Evolutionary conservation across 1,140 invertebrate species (phyloP).

Genomic region (Pseudachorutes palmiensis): DNA sequence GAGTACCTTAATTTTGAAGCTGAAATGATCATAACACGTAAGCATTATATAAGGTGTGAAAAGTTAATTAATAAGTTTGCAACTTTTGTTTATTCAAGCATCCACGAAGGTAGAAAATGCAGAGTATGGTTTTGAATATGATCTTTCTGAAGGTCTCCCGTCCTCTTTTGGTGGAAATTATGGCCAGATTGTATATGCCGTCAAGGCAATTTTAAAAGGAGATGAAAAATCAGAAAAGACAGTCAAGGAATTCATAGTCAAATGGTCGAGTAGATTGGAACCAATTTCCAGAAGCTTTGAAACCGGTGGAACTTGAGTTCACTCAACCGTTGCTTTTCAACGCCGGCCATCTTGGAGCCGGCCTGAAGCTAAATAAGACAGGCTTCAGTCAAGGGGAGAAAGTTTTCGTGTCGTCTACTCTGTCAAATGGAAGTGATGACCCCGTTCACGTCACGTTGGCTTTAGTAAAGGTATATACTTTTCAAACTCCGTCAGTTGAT

Average conservation of each 20-base stretch:
- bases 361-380: too few species aligned
- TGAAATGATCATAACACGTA: neutral
- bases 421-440: neutral
- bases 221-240: too few species aligned
- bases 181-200: neutral
- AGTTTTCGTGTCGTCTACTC: too few species aligned
- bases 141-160: neutral
- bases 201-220: neutral
- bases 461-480: too few species aligned
- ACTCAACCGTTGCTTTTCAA: too few species aligned
- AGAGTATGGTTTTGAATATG: constrained; percentile 8
- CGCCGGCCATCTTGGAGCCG: too few species aligned
- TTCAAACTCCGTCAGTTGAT: neutral
- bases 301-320: neutral
- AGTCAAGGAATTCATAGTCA: neutral
- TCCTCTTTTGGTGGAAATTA: neutral
- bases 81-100: neutral
- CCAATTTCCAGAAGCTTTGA: neutral
- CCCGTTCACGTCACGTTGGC: neutral
- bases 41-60: neutral
- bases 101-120: neutral
- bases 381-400: too few species aligned
- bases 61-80: neutral
- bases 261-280: neutral
- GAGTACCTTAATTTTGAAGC: constrained; percentile 10